Evolutionary conservation across 1,140 invertebrate genomes (phyloP), one percentile per base, ranked within the genome.

Genomic region (Solenopsis invicta): DNA sequence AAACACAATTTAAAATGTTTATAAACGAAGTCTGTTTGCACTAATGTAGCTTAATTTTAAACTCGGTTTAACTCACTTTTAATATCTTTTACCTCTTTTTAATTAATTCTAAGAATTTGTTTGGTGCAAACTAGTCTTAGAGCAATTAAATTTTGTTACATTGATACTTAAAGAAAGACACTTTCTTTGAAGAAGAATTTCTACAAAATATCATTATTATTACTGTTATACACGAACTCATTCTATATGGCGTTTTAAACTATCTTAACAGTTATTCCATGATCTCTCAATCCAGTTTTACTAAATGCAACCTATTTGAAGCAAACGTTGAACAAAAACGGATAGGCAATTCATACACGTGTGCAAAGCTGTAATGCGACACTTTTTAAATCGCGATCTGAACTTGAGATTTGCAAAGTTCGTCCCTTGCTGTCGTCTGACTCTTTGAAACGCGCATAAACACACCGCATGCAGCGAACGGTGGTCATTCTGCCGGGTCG

Each of bases 401-500:
- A 24, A n/a, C 16, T 61, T 29, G 24, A 45, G 56, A 21, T 59
- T 82, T 72, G 54, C 34, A 72, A 59, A 82, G 78, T 82, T 34
- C 10, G 29, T 56, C 50, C 21, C 21, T 80, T n/a, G 18, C 9
- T 34, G 18, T 54, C 24, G 13, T 56, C 54, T 50, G 54, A 75
- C 9, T 61, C 69, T 82, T 82, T 82, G 67, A 78, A 78, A 78
- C 34, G 74, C 71, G 74, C 66, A 74, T 72, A 86, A 87, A 89
- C 50, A 82, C 34, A 34, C 61, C 48, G 84, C 88, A 52, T 85
- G 76, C 72, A 89, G 87, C 67, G 88, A 88, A 72, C 80, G 88
- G 54, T 45, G 56, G 67, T 81, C 85, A 77, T 84, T 84, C 72
- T 45, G 77, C 21, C 54, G 59, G 34, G 66, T 91, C 80, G 82